phyloP scores from a whole-genome alignment of 2,797 vertebrate genomes.

The Tenualosa ilisha region DNA sequence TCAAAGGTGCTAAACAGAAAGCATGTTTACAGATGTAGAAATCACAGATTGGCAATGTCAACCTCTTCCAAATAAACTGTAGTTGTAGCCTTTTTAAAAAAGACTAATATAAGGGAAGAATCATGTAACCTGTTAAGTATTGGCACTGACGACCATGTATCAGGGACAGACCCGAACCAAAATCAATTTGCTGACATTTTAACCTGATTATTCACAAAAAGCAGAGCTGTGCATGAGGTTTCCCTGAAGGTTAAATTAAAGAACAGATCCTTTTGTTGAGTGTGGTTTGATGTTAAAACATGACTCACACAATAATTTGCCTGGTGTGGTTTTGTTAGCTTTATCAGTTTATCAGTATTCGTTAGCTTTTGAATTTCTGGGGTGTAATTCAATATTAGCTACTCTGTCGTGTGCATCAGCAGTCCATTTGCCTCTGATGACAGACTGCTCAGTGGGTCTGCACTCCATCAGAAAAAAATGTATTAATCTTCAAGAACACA shows the following conservation, averaged over 20 bases:
- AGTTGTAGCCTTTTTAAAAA: not conserved
- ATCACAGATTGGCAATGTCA: not conserved
- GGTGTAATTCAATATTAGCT: not conserved
- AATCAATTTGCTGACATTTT: slow-evolving; percentile 44
- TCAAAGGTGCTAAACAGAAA: not conserved
- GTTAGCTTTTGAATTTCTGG: not conserved
- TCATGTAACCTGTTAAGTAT: not conserved
- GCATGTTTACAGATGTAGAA: not conserved
- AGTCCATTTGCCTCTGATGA: not conserved
- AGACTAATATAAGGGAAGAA: not conserved
- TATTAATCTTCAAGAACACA: not conserved
- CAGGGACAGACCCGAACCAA: not conserved
- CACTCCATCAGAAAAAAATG: not conserved
- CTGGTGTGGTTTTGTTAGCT: not conserved
- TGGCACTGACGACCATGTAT: not conserved
- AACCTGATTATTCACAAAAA: slow-evolving; percentile 25
- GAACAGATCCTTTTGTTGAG: not conserved
- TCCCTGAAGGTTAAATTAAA: slow-evolving; percentile 14
- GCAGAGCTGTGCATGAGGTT: not conserved
- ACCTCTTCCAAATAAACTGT: not conserved
- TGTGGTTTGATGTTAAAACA: not conserved
- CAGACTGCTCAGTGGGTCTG: not conserved
- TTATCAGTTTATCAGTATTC: no score
- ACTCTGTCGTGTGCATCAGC: not conserved
- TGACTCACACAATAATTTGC: not conserved